Percentiles rank a stretch among this genome's conserved stretches.
These are phyloP conservation scores for Scaptomyza pallida DNA, from an alignment of 1,140 invertebrate genomes.

Conservation along the genomic window DNA sequence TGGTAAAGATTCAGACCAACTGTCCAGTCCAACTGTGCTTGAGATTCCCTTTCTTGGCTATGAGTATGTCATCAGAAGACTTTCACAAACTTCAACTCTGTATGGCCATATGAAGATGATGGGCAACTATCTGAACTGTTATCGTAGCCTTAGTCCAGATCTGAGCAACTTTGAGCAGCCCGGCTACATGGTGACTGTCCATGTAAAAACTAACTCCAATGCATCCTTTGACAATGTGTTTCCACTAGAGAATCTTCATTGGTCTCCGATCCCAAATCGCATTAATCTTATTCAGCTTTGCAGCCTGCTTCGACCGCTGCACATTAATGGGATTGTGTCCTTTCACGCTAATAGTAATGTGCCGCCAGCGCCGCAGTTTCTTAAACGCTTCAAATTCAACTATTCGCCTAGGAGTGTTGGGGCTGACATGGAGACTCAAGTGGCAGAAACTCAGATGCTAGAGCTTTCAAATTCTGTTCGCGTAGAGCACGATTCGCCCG, in stretches of 20 bases:
- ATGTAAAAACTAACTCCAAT: slow-evolving; percentile 1
- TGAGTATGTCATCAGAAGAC: slow-evolving; percentile 39
- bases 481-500: background rate
- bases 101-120: slow-evolving; percentile 46
- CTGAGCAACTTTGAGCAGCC: slow-evolving; percentile 9
- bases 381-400: slow-evolving; percentile 38
- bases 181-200: background rate
- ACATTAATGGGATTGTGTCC: slow-evolving; percentile 54
- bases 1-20: too few species aligned
- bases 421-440: background rate
- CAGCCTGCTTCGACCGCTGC: slow-evolving; percentile 52
- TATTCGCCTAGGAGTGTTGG: slow-evolving; percentile 8
- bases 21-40: slow-evolving; percentile 19
- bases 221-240: background rate
- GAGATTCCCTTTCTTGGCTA: slow-evolving; percentile 54
- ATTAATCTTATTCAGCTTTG: slow-evolving; percentile 63
- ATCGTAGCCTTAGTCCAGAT: slow-evolving; percentile 25
- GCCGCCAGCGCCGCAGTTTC: slow-evolving; percentile 35
- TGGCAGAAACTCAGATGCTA: background rate
- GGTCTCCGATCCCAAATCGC: slow-evolving; percentile 52
- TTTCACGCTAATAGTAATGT: slow-evolving; percentile 37
- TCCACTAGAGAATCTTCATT: slow-evolving; percentile 18
- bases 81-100: slow-evolving; percentile 37
- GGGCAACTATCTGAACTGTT: slow-evolving; percentile 12
- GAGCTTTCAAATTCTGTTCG: background rate